phyloP scores from a whole-genome alignment of 2,888 invertebrate genomes.

The Xylota sylvarum region DNA sequence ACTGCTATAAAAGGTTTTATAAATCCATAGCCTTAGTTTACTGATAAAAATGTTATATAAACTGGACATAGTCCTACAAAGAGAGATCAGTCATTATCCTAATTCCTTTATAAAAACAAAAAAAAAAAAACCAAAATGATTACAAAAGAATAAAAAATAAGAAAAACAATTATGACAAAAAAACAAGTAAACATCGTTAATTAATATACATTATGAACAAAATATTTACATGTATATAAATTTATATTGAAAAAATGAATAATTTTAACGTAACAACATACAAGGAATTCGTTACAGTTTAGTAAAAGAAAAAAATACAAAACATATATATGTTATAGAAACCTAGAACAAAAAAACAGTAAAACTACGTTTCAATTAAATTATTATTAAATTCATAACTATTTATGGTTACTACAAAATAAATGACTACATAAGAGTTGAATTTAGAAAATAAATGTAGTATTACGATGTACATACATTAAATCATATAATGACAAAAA shows the following conservation, averaged over 20 bases:
- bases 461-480: constrained; percentile 7
- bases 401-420: constrained; percentile 5
- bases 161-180: background rate
- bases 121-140: background rate
- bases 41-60: background rate
- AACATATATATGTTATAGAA: background rate
- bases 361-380: constrained; percentile 9
- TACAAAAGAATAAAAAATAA: background rate
- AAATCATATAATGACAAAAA: background rate
- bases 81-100: background rate
- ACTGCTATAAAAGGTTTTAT: background rate
- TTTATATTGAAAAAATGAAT: background rate
- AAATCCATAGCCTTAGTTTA: background rate
- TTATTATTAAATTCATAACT: background rate
- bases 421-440: background rate
- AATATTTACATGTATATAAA: background rate
- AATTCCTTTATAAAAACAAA: background rate
- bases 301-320: background rate
- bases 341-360: background rate
- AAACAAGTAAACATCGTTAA: background rate
- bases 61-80: background rate
- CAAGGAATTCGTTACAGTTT: constrained; percentile 23
- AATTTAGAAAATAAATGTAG: background rate
- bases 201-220: background rate
- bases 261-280: background rate